Evolutionary conservation across 2,888 invertebrate genomes (phyloP).

Genomic region (Pelosia muscerda): DNA sequence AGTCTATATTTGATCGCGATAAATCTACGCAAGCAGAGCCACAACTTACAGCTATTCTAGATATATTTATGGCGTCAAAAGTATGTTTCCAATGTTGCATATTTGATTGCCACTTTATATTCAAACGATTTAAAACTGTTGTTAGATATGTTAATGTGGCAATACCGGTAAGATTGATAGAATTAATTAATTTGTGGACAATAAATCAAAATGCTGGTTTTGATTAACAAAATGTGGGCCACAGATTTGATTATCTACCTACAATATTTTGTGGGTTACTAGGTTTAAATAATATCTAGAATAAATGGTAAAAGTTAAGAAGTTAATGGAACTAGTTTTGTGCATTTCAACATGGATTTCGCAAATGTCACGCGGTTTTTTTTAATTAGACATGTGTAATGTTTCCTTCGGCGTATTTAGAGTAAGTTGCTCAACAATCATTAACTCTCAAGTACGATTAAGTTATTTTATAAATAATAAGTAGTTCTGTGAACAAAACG

Average conservation of each 20-base stretch:
- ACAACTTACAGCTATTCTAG: too few species aligned
- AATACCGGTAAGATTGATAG: constrained; percentile 39
- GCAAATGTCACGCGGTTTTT: neutral
- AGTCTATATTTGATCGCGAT: too few species aligned
- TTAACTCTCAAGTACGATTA: too few species aligned
- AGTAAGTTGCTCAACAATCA: neutral
- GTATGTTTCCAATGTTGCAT: constrained; percentile 27
- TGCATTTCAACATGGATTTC: neutral
- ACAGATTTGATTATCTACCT: constrained; percentile 19
- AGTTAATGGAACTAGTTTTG: constrained; percentile 11
- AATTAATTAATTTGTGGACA: constrained; percentile 32
- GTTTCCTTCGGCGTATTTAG: neutral
- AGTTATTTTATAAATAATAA: too few species aligned
- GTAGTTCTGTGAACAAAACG: too few species aligned
- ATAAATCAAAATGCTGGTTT: constrained; percentile 33
- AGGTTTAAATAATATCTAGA: constrained; percentile 19
- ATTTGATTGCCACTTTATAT: constrained; percentile 37
- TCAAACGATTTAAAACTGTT: constrained; percentile 28
- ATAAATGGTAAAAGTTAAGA: constrained; percentile 17
- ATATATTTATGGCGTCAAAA: constrained; percentile 1
- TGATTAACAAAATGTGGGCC: constrained; percentile 26
- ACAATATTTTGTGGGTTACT: constrained; percentile 22
- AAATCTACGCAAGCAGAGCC: too few species aligned
- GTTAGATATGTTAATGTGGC: constrained; percentile 41
- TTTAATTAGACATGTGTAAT: neutral